Base-by-base conservation (phyloP, 2,113 vertebrate species). In the Deroptyus accipitrinus region DNA sequence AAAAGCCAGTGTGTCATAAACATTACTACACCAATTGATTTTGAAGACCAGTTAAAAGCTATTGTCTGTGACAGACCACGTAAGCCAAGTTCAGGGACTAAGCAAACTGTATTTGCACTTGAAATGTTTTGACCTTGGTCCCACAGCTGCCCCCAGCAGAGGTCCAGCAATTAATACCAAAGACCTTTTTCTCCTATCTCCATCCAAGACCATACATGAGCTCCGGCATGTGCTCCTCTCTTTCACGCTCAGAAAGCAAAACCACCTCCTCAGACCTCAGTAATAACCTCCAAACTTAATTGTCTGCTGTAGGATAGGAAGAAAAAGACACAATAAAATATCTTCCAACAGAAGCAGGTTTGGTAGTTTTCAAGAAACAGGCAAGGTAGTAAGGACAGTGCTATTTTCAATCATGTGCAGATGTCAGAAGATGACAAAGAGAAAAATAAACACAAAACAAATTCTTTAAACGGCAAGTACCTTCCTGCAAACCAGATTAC, bases 31-130 rank as follows among this genome's bases (percentile, higher is more conserved):
- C 7, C 28, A 13, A 95, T 80, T 86, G 69, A 88, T 95, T 97
- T 91, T 77, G 94, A 88, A 94, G 83, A 51, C 49, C 42, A 51
- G 57, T 67, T 90, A 88, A 95, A 94, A 97, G 78, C 72, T 85
- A 74, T 44, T 69, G 63, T 37, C 77, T 85, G 67, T 66, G 59
- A 92, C 88, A 84, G 68, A 88, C 30, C 82, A 94, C 92, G 88
- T 96, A 83, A 88, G 39, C 17, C 31, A 55, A 84, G 37, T 85
- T 64, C 59, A 33, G 83, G 41, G 77, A 72, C 64, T 59, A 72
- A 48, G 31, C 22, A 88, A 93, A 86, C 25, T 8, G 13, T 57
- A 57, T 81, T 84, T 91, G 42, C 37, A 78, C 48, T 78, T 66
- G 59, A 86, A 94, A 73, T 88, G 75, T 48, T 92, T 88, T 80